Conservation (phyloP, 2,113 vertebrate species). For the Myotis brandtii region DNA sequence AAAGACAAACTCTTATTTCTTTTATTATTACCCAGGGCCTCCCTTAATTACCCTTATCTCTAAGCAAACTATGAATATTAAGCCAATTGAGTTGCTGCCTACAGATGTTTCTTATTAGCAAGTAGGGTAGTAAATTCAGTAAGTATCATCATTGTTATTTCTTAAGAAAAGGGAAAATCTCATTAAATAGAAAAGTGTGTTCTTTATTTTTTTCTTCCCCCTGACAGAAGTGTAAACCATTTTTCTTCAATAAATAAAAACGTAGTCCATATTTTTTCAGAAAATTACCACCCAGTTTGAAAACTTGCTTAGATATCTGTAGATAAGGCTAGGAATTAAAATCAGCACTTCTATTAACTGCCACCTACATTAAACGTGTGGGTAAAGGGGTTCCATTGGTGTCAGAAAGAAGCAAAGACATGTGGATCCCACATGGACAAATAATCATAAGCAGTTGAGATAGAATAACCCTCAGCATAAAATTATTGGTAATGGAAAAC, state of each 20-base stretch:
- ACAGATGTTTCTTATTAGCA: not conserved
- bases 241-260: conserved; percentile 38
- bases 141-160: not conserved
- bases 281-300: not conserved
- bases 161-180: not conserved
- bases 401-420: not conserved
- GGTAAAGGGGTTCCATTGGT: not conserved
- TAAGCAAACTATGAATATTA: not conserved
- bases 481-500: not conserved
- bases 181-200: not conserved
- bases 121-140: not conserved
- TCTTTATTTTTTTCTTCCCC: not conserved
- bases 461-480: not conserved
- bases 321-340: not conserved
- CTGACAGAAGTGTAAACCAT: not conserved
- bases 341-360: not conserved
- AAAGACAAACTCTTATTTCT: not conserved
- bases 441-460: not conserved
- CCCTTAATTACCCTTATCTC: not conserved
- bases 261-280: not conserved
- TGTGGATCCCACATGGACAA: not conserved
- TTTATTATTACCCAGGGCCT: not conserved
- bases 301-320: not conserved
- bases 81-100: not conserved
- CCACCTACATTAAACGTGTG: not conserved